Evolutionary conservation across 35 echinoderm and acorn worm genomes (phyloP).

Genomic region (Patiria miniata): DNA sequence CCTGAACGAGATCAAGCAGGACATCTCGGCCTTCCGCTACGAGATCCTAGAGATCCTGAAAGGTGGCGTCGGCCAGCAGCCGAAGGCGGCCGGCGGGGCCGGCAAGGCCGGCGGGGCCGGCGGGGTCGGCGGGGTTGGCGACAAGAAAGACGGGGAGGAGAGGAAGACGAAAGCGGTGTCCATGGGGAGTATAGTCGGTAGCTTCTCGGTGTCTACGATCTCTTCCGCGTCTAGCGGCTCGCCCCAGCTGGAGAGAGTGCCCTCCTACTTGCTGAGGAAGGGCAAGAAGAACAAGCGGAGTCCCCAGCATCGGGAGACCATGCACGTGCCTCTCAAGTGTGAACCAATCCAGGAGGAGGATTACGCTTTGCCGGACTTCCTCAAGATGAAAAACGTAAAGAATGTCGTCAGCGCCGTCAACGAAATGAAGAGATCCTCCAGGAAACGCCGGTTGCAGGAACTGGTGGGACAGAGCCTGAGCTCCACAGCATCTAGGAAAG

Average conservation of each 20-base stretch:
- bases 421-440: constrained; percentile 87
- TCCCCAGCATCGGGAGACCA: constrained; percentile 51
- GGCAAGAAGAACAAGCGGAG: constrained; percentile 84
- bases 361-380: constrained; percentile 90
- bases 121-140: background rate
- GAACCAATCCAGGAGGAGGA: constrained; percentile 87
- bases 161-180: constrained; percentile 2
- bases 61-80: background rate
- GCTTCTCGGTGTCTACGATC: background rate
- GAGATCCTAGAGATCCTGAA: constrained; percentile 92
- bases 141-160: background rate
- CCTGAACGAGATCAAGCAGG: constrained; percentile 98
- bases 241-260: constrained; percentile 59
- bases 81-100: background rate
- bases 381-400: constrained; percentile 96
- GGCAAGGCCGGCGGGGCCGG: background rate
- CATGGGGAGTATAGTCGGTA: background rate
- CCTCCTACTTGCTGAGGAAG: constrained; percentile 77
- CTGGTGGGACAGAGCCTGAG: constrained; percentile 13
- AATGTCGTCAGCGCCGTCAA: constrained; percentile 89
- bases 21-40: constrained; percentile 86
- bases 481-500: background rate
- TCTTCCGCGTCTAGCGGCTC: constrained; percentile 15
- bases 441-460: constrained; percentile 55
- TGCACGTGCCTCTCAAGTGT: constrained; percentile 65